phyloP scores from a whole-genome alignment of 2,888 invertebrate species.

The Cloeon dipterum region DNA sequence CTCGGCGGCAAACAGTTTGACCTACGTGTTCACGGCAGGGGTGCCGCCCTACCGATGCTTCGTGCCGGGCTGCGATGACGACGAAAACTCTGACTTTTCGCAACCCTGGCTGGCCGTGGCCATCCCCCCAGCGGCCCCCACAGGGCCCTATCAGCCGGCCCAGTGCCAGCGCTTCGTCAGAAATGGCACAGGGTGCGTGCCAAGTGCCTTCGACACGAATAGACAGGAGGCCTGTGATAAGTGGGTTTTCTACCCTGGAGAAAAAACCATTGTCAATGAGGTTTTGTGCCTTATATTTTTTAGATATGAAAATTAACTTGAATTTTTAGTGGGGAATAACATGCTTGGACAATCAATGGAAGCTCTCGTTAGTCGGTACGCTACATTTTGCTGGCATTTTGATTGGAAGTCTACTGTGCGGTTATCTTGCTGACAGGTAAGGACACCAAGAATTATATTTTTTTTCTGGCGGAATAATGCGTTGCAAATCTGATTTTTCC shows the following conservation, averaged over 20 bases:
- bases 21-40: constrained; percentile 35
- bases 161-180: constrained; percentile 15
- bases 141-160: constrained; percentile 13
- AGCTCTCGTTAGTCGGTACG: constrained; percentile 32
- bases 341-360: constrained; percentile 34
- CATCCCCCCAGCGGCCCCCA: constrained; percentile 18
- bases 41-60: constrained; percentile 31
- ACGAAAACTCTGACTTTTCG: constrained; percentile 14
- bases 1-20: constrained; percentile 32
- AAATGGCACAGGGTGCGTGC: not conserved
- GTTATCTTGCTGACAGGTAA: constrained; percentile 35
- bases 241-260: constrained; percentile 26
- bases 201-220: too few relatives aligned
- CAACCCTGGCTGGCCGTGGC: constrained; percentile 24
- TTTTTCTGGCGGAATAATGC: too few relatives aligned
- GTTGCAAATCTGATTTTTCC: too few relatives aligned
- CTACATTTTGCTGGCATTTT: constrained; percentile 37
- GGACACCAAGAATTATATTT: too few relatives aligned
- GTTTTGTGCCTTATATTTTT: constrained; percentile 14
- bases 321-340: constrained; percentile 29
- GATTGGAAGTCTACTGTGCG: constrained; percentile 30
- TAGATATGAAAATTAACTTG: not conserved
- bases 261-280: constrained; percentile 30
- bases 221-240: constrained; percentile 21
- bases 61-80: constrained; percentile 28